A percentile compares a stretch with the other conserved stretches of the same genome.
These are phyloP conservation scores for Camptogramma bilineatum DNA, from an alignment of 2,888 invertebrate genomes.

Conservation along the genomic window DNA sequence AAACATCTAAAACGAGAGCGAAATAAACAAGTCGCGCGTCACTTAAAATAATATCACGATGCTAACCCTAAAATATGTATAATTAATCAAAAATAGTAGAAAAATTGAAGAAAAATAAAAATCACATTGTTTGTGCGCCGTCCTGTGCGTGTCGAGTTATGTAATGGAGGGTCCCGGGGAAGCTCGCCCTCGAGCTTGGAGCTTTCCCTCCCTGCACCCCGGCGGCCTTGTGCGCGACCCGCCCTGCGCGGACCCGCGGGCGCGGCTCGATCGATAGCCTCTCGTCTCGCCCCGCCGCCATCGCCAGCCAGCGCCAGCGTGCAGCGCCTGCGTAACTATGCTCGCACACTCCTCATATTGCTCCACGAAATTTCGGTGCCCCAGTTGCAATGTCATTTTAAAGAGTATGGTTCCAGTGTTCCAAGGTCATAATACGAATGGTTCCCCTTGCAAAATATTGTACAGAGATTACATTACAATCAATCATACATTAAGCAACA, in stretches of 20 bases:
- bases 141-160: conserved; percentile 84
- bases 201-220: conserved; percentile 53
- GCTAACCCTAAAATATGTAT: conserved; percentile 80
- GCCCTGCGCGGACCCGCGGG: conserved; percentile 50
- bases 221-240: conserved; percentile 51
- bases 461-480: not conserved
- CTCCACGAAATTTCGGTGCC: conserved; percentile 51
- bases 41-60: conserved; percentile 76
- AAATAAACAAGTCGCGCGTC: conserved; percentile 70
- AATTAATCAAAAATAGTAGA: conserved; percentile 78
- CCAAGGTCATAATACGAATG: conserved; percentile 58
- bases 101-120: conserved; percentile 77
- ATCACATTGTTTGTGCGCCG: conserved; percentile 86
- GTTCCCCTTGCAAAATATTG: conserved; percentile 6
- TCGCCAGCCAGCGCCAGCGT: conserved; percentile 18
- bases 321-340: conserved; percentile 49
- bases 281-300: not conserved
- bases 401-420: conserved; percentile 40
- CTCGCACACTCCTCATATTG: conserved; percentile 48
- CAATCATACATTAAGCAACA: not conserved
- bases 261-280: conserved; percentile 49
- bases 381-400: conserved; percentile 60
- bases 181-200: conserved; percentile 56
- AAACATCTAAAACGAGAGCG: conserved; percentile 66
- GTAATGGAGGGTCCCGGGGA: conserved; percentile 79